Conservation (phyloP, 2,888 invertebrate genomes). For the Eupithecia vulgata region DNA sequence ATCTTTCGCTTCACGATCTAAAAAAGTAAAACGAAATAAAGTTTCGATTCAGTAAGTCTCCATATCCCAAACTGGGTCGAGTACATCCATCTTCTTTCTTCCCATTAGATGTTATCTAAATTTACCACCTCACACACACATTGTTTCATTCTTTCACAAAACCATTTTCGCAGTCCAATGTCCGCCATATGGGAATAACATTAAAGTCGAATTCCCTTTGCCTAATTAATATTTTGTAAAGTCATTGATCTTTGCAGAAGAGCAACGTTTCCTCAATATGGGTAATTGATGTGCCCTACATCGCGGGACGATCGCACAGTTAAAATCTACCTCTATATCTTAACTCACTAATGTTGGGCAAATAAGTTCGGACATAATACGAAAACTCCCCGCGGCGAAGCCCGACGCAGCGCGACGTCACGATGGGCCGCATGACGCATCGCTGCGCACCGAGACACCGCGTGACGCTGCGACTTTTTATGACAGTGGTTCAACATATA, state of each 20-base stretch:
- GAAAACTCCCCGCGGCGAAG: too few relatives aligned
- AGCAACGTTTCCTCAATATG: neutral
- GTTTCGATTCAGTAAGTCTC: neutral
- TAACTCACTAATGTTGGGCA: too few relatives aligned
- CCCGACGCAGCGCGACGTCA: too few relatives aligned
- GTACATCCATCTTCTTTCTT: constrained; percentile 1
- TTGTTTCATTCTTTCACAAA: neutral
- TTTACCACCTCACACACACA: constrained; percentile 2
- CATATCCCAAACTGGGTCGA: neutral
- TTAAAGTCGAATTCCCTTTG: constrained; percentile 3
- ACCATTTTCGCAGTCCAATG: neutral
- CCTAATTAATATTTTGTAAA: neutral
- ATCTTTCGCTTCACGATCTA: too few relatives aligned
- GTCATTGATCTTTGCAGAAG: neutral
- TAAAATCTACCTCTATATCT: too few relatives aligned
- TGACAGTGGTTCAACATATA: too few relatives aligned
- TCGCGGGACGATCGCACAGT: neutral
- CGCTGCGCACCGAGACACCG: too few relatives aligned
- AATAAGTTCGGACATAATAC: too few relatives aligned
- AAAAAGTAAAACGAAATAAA: neutral
- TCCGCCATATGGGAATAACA: neutral
- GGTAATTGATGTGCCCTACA: neutral
- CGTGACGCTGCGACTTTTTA: too few relatives aligned
- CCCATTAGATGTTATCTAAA: constrained; percentile 3
- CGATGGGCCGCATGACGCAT: too few relatives aligned